Base-by-base conservation (phyloP, 92 coral and sea anemone species). In the Phenganax marumi region DNA sequence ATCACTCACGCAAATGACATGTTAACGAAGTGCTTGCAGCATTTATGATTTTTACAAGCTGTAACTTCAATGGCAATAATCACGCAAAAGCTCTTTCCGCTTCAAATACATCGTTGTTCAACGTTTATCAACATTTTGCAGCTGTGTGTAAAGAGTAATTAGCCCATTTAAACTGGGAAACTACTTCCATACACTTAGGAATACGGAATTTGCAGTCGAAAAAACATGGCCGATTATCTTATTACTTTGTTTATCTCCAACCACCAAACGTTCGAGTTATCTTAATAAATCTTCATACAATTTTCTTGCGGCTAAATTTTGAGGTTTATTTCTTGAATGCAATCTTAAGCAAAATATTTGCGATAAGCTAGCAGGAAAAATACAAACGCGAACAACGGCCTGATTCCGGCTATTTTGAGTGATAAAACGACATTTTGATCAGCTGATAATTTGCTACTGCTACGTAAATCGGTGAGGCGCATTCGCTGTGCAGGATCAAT, bases 241-340 rank as follows among this genome's bases (percentile, higher is more conserved):
- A 66, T 66, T 23, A 23, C 33, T 18, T 12, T 66, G 43, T 66
- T 66, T 66, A 66, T 66, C 72, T 24, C 49, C 72, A 24, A 24
- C 23, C 72, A 25, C 72, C 72, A 66, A 66, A 66, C 17, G 72
- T 66, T 33, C 72, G 72, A 66, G 16, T 25, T 66, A 66, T 66
- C 50, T 66, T 14, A 25, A 66, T 66, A 66, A 47, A 66, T 33
- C 43, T 33, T 33, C 5, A 33, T 33, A 33, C 43, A 66, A 66
- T 33, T 66, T 66, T 66, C 49, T 9, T 66, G 72, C 48, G 68
- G 72, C n/a, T 49, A 66, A 66, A 66, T 66, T 66, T 66, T 66
- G 72, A 66, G 72, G 72, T 66, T 66, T 66, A 3, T 33, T 33
- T 33, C 43, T 33, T 33, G 43, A 33, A 33, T 33, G 43, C 5